Conservation (phyloP, 1,140 invertebrate genomes). For the Amphibalanus amphitrite region DNA sequence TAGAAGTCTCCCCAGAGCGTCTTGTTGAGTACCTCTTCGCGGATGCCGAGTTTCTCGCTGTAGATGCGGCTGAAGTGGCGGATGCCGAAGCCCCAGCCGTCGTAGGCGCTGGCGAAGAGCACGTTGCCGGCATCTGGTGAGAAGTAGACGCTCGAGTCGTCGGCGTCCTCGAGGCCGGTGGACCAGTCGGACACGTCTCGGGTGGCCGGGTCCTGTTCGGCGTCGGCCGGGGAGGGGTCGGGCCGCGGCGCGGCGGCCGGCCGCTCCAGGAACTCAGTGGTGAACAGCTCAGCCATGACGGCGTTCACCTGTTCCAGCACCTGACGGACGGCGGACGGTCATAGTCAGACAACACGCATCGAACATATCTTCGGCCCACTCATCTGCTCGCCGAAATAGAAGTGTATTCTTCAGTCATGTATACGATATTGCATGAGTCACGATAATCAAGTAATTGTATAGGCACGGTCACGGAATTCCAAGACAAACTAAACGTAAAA, state of each 20-base stretch:
- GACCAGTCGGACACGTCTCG: slow-evolving; percentile 47
- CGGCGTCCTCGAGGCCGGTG: slow-evolving; percentile 61
- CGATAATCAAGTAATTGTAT: slow-evolving; percentile 11
- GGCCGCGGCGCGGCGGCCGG: no score
- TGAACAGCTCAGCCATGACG: slow-evolving; percentile 75
- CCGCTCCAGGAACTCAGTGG: slow-evolving; percentile 28
- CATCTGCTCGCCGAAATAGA: no score
- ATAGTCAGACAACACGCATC: slow-evolving; percentile 3
- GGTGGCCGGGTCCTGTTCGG: slow-evolving; percentile 18
- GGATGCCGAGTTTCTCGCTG: slow-evolving; percentile 54
- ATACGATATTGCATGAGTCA: no score
- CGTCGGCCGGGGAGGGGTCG: no score
- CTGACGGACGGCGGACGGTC: not conserved
- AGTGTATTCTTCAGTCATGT: no score
- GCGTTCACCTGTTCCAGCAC: slow-evolving; percentile 52
- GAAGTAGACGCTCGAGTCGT: slow-evolving; percentile 80
- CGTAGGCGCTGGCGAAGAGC: slow-evolving; percentile 84
- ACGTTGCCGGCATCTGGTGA: slow-evolving; percentile 86
- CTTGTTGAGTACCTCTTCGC: slow-evolving; percentile 41
- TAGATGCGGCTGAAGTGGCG: slow-evolving; percentile 77
- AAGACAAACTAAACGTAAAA: no score
- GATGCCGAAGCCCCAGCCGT: slow-evolving; percentile 87
- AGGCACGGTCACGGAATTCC: no score
- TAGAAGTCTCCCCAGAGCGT: slow-evolving; percentile 94
- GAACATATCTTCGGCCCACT: not conserved